Conservation (phyloP, 2,797 vertebrate species). For the Sebastes oblongus region DNA sequence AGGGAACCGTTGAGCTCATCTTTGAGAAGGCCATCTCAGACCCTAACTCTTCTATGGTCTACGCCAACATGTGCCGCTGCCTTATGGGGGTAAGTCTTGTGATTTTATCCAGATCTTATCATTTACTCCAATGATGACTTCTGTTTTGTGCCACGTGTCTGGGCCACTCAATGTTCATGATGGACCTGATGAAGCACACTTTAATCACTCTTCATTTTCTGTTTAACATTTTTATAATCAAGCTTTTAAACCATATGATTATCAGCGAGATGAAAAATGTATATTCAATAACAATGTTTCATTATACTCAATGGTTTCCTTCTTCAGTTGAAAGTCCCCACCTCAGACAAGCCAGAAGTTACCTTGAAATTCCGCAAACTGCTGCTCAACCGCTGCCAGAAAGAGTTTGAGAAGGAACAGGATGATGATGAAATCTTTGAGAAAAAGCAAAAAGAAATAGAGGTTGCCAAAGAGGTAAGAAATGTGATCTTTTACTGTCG, state of each 20-base stretch:
- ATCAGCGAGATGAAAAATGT: background rate
- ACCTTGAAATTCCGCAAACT: slow-evolving; percentile 97
- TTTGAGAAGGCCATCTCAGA: slow-evolving; percentile 99
- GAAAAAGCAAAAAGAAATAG: slow-evolving; percentile 96
- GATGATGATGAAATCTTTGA: slow-evolving; percentile 97
- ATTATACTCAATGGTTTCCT: background rate
- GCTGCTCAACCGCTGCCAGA: slow-evolving; percentile 97
- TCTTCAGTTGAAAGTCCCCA: slow-evolving; percentile 93
- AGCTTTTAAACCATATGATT: background rate
- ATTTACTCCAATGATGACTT: no score
- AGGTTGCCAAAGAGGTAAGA: slow-evolving; percentile 88
- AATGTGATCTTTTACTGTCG: background rate
- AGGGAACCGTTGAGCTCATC: slow-evolving; percentile 96
- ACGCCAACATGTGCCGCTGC: slow-evolving; percentile 99
- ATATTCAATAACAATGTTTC: background rate
- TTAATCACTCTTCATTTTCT: no score
- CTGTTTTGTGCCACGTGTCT: slow-evolving; percentile 31
- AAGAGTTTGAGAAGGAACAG: slow-evolving; percentile 99
- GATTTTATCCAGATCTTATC: no score
- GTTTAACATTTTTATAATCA: background rate
- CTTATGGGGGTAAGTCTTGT: slow-evolving; percentile 92
- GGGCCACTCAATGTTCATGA: slow-evolving; percentile 41
- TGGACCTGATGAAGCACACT: slow-evolving; percentile 52
- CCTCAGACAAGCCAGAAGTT: slow-evolving; percentile 90
- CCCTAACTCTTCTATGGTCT: slow-evolving; percentile 98